Evolutionary conservation across 2,797 vertebrate genomes (phyloP), one percentile per base, ranked within the genome.

Genomic region (Morus bassanus): DNA sequence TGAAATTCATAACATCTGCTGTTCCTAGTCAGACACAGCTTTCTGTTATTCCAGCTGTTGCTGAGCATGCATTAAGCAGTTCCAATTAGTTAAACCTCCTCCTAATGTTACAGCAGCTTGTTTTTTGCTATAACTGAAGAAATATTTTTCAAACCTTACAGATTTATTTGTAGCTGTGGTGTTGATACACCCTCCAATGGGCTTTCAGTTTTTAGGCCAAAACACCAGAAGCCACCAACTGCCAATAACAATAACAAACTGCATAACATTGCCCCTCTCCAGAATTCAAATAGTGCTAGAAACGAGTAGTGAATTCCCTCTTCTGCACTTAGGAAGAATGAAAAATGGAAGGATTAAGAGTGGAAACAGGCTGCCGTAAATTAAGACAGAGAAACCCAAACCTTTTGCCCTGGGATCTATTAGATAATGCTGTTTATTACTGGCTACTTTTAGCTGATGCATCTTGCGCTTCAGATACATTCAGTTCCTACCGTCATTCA

Each of bases 21-120:
- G 89, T 76, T 93, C 77, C 93, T 41, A 88, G 35, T 48, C 63
- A 91, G 96, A 59, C 60, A 84, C 75, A 65, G 92, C 43, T 93
- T 63, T 95, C 89, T 97, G 95, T 97, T 98, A 92, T 95, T 97
- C 96, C 97, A 98, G 97, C 97, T 98, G 97, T 75, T 97, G 91
- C 89, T 89, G 95, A 96, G 74, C 31, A 67, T 65, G 94, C 95
- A 97, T 93, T 93, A 93, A 98, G 89, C 89, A 76, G 91, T 95
- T 95, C 53, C 95, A 97, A 87, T 96, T 95, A 97, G 94, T 95
- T 96, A 94, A 97, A 94, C 94, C 97, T 97, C 96, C 95, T 97
- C 74, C 92, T 91, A 87, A 93, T 25, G 63, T 94, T 96, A 91
- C 88, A 88, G 87, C 80, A 96, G 92, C 87, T 94, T 95, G 79